Percentiles rank a stretch among this genome's conserved stretches.
Conservation (phyloP, 2,888 invertebrate genomes). For the Diarsia mendica region DNA sequence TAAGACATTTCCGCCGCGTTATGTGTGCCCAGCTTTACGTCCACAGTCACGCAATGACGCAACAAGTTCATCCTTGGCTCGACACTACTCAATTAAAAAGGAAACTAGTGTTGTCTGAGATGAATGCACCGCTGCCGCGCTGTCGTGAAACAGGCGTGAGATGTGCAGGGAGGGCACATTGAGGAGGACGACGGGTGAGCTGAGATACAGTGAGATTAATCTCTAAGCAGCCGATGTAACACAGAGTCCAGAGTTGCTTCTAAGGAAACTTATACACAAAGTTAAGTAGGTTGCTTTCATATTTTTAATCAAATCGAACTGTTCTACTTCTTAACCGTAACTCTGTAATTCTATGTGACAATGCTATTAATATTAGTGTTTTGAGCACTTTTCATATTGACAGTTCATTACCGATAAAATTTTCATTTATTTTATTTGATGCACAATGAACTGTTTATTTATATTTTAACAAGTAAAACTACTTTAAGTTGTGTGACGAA, state of each 20-base stretch:
- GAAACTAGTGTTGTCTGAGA: constrained; percentile 13
- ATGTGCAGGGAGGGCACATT: neutral
- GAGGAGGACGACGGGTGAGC: neutral
- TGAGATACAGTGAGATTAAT: neutral
- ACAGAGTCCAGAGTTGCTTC: neutral
- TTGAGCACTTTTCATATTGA: neutral
- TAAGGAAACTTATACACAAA: neutral
- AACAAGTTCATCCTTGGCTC: neutral
- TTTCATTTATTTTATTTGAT: neutral
- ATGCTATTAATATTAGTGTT: neutral
- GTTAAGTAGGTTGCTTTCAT: neutral
- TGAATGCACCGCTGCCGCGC: constrained; percentile 24
- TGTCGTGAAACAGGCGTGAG: constrained; percentile 4
- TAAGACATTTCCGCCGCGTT: too few species aligned
- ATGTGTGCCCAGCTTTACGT: neutral
- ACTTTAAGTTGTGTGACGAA: neutral
- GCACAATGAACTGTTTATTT: neutral
- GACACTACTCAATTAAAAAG: neutral
- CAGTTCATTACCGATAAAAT: neutral
- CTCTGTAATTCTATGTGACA: neutral
- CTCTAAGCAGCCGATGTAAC: neutral
- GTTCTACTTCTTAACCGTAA: neutral
- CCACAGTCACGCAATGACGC: neutral
- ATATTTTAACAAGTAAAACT: neutral
- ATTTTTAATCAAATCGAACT: neutral